Conservation (phyloP, 92 coral and sea anemone genomes). For the Phenganax subtilis region DNA sequence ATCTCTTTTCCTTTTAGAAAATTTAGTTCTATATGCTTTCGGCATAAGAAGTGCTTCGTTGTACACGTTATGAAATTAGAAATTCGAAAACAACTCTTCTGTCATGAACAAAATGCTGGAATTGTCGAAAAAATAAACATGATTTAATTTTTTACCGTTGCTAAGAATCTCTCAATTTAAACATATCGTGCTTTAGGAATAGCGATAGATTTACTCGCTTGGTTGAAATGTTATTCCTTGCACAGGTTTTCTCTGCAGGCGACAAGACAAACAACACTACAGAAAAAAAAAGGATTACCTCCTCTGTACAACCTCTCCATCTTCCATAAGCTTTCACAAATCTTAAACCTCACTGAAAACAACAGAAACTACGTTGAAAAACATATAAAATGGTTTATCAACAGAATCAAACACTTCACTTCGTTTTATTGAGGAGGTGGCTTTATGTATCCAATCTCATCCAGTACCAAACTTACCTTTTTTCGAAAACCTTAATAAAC, state of each 20-base stretch:
- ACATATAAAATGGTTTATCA: slow-evolving; percentile 39
- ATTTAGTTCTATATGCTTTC: background rate
- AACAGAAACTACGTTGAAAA: slow-evolving; percentile 12
- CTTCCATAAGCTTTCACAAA: background rate
- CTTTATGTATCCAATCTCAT: background rate
- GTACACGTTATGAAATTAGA: background rate
- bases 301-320: slow-evolving; percentile 36
- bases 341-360: slow-evolving; percentile 20
- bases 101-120: background rate
- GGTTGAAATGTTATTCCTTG: background rate
- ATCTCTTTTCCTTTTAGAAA: background rate
- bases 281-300: slow-evolving; percentile 21
- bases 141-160: background rate
- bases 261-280: background rate
- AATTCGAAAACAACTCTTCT: background rate
- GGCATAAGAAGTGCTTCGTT: background rate
- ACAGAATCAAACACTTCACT: slow-evolving; percentile 12
- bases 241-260: background rate
- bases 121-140: background rate
- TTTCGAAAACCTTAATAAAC: no score
- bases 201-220: slow-evolving; percentile 3
- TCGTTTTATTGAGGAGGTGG: background rate
- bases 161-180: background rate
- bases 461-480: background rate
- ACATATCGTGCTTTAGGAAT: background rate